phyloP scores from a whole-genome alignment of 2,113 vertebrate genomes.

The Hystrix cristata region DNA sequence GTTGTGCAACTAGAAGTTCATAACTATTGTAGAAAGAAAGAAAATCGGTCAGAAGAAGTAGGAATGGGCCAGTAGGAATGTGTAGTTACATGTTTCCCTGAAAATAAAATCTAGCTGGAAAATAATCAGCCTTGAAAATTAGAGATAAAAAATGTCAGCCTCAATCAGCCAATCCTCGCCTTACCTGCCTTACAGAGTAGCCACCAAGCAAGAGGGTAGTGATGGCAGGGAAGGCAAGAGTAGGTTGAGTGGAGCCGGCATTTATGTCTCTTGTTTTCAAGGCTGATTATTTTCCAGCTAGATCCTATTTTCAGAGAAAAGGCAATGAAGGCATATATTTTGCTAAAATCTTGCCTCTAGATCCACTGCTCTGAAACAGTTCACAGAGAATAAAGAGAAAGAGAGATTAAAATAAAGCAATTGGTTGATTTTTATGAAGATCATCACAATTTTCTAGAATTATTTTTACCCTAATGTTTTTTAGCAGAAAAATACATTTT shows the following conservation, averaged over 20 bases:
- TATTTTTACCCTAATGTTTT: neutral
- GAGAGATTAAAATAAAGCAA: neutral
- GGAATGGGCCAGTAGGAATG: neutral
- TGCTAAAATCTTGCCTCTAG: neutral
- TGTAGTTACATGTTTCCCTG: neutral
- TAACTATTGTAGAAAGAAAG: neutral
- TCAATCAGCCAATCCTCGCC: neutral
- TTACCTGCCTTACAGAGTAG: neutral
- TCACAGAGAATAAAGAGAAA: neutral
- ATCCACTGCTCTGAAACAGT: neutral
- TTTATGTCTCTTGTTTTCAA: neutral
- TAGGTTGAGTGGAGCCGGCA: neutral
- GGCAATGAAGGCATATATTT: fast-evolving
- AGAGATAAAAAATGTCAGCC: neutral
- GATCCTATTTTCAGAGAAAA: neutral
- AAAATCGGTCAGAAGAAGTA: neutral
- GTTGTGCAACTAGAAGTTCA: neutral
- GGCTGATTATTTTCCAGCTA: neutral
- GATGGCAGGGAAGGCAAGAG: neutral
- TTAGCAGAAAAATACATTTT: neutral
- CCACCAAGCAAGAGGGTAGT: neutral
- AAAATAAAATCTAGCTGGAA: neutral
- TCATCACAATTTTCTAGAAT: neutral
- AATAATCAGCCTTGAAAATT: neutral
- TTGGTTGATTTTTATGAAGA: neutral